Conservation (phyloP, 2,113 vertebrate species). For the Sciurus niger region DNA sequence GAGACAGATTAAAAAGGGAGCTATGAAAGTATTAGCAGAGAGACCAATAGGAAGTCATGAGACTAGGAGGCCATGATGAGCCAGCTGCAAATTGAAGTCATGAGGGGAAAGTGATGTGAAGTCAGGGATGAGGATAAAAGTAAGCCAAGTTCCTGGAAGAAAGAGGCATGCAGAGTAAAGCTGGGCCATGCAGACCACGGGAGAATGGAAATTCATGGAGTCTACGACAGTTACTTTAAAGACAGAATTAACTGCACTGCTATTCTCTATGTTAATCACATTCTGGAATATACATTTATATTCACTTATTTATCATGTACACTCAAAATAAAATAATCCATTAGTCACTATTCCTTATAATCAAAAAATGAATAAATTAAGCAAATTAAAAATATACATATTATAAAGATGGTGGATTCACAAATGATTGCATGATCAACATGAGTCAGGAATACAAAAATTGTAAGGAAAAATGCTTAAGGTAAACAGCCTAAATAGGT, state of each 20-base stretch:
- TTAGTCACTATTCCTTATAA: not conserved
- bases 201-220: not conserved
- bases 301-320: not conserved
- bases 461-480: not conserved
- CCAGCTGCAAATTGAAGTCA: not conserved
- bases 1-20: not conserved
- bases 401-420: not conserved
- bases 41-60: not conserved
- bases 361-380: not conserved
- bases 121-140: not conserved
- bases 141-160: not conserved
- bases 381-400: not conserved
- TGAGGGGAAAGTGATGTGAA: not conserved
- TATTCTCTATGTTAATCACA: not conserved
- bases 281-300: not conserved
- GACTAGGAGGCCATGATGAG: not conserved
- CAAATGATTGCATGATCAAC: not conserved
- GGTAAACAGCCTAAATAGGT: not conserved
- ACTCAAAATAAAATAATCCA: not conserved
- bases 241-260: not conserved
- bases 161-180: not conserved
- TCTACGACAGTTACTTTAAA: not conserved
- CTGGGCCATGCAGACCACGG: not conserved
- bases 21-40: not conserved
- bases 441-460: not conserved